These are phyloP conservation scores for Apomyelois bistriatella DNA, from an alignment of 2,888 invertebrate species.

Conservation along the genomic window DNA sequence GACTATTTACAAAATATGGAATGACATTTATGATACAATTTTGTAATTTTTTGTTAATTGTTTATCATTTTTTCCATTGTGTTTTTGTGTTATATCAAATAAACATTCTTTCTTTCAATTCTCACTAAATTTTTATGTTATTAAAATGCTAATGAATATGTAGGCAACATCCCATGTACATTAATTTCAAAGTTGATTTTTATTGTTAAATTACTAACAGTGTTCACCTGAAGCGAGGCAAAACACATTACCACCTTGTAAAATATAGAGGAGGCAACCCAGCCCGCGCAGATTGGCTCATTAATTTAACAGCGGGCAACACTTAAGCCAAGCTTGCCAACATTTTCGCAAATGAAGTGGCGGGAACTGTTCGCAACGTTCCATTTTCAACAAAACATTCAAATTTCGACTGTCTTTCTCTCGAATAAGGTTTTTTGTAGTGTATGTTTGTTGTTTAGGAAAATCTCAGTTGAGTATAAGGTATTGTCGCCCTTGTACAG, in stretches of 20 bases:
- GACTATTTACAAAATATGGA: too few relatives aligned
- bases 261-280: slow-evolving; percentile 70
- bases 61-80: too few relatives aligned
- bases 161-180: neutral
- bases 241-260: slow-evolving; percentile 75
- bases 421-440: slow-evolving; percentile 5
- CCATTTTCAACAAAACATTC: slow-evolving; percentile 19
- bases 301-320: slow-evolving; percentile 79
- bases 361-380: slow-evolving; percentile 49
- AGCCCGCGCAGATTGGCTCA: slow-evolving; percentile 73
- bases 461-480: slow-evolving; percentile 36
- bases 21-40: too few relatives aligned
- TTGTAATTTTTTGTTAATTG: too few relatives aligned
- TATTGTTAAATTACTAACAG: neutral
- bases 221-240: slow-evolving; percentile 22
- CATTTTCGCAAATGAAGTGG: slow-evolving; percentile 76
- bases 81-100: too few relatives aligned
- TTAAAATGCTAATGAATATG: neutral
- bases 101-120: too few relatives aligned
- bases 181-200: slow-evolving; percentile 5
- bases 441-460: slow-evolving; percentile 6
- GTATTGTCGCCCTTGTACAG: slow-evolving; percentile 60
- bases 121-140: too few relatives aligned
- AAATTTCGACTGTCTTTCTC: slow-evolving; percentile 9
- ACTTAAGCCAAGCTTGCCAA: slow-evolving; percentile 74